Conservation (phyloP, 2,888 invertebrate species). For the Lasioglossum oenotherae region DNA sequence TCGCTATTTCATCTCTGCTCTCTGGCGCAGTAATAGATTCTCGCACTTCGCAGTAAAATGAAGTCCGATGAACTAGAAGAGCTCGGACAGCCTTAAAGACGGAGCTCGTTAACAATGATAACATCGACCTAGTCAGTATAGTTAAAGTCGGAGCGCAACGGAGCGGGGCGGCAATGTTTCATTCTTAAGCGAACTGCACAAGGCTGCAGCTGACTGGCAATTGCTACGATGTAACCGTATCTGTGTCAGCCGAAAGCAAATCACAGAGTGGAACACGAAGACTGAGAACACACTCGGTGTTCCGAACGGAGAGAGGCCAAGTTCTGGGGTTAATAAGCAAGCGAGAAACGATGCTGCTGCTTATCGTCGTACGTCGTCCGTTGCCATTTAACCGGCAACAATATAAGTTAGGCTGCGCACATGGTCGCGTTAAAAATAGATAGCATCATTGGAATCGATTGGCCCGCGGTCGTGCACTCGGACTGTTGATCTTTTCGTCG, state of each 20-base stretch:
- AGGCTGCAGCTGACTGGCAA: constrained; percentile 5
- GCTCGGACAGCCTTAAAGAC: background rate
- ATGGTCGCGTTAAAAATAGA: constrained; percentile 50
- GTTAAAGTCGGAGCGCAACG: background rate
- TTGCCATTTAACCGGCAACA: constrained; percentile 12
- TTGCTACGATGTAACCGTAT: constrained; percentile 12
- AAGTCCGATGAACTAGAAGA: background rate
- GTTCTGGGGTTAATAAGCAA: constrained; percentile 20
- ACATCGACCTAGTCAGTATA: constrained; percentile 1
- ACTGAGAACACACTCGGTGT: background rate
- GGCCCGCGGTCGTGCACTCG: constrained; percentile 40
- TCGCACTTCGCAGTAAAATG: background rate
- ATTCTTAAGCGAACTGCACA: constrained; percentile 3
- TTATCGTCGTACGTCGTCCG: constrained; percentile 21
- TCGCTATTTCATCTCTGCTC: background rate
- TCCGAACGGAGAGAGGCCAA: background rate
- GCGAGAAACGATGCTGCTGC: constrained; percentile 21
- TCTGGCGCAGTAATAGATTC: background rate
- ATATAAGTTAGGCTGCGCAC: background rate
- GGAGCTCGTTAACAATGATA: background rate
- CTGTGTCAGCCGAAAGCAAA: constrained; percentile 12
- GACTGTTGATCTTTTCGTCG: constrained; percentile 52
- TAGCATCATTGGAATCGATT: constrained; percentile 49
- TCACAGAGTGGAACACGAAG: constrained; percentile 3
- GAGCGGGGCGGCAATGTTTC: constrained; percentile 3